These are phyloP conservation scores for Hyperoplus lanceolatus DNA, from an alignment of 2,797 vertebrate species.

Conservation along the genomic window DNA sequence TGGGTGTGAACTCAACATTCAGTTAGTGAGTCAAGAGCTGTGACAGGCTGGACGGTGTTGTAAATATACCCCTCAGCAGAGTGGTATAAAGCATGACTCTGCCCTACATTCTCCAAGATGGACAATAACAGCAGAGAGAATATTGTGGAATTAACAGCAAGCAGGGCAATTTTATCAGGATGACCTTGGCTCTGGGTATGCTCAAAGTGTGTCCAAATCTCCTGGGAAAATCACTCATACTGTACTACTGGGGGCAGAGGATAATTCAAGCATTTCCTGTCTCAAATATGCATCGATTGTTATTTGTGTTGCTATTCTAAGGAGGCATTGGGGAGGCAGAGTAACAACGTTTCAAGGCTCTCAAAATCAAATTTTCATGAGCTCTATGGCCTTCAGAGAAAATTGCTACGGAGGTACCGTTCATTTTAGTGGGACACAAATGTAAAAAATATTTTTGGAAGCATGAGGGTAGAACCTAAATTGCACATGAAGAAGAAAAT, in stretches of 20 bases:
- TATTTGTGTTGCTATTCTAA: conserved; percentile 54
- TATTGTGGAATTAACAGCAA: conserved; percentile 79
- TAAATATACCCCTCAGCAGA: conserved; percentile 74
- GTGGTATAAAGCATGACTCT: conserved; percentile 69
- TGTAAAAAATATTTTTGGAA: conserved; percentile 55
- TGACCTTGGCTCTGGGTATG: conserved; percentile 30
- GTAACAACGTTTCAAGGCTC: conserved; percentile 73
- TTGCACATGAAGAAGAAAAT: conserved; percentile 36
- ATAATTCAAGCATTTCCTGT: conserved; percentile 72
- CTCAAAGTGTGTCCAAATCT: conserved; percentile 69
- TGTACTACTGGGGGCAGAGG: conserved; percentile 69
- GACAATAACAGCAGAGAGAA: conserved; percentile 70
- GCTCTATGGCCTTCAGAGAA: conserved; percentile 65
- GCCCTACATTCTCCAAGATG: conserved; percentile 78
- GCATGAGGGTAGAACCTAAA: conserved; percentile 43
- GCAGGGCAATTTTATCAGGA: conserved; percentile 69
- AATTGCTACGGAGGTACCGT: conserved; percentile 53
- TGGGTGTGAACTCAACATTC: conserved; percentile 42
- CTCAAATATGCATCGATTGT: conserved; percentile 75
- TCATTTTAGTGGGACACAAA: conserved; percentile 67
- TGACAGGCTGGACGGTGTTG: conserved; percentile 40
- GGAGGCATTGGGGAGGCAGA: conserved; percentile 50
- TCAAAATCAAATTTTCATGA: conserved; percentile 75
- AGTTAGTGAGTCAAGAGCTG: conserved; percentile 47
- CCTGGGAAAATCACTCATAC: conserved; percentile 70